These are phyloP conservation scores for Acrocephalus kingi DNA, from an alignment of 2,113 vertebrate species.

Conservation along the genomic window DNA sequence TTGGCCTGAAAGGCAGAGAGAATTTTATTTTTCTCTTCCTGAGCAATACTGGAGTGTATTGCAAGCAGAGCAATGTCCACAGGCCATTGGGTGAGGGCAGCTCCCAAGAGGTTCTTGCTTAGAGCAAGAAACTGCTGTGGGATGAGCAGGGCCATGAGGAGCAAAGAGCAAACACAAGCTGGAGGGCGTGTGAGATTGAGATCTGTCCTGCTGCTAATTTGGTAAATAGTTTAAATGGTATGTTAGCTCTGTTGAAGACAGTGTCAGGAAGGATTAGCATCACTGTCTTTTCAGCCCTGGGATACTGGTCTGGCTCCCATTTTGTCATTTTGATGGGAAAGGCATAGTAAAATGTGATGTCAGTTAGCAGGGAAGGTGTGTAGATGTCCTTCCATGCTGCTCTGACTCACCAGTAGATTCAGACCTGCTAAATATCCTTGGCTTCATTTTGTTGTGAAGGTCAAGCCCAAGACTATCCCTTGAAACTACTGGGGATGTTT, in stretches of 20 bases:
- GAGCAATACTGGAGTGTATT: not conserved
- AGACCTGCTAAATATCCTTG: not conserved
- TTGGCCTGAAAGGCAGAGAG: not conserved
- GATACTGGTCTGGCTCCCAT: not conserved
- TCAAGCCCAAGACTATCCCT: not conserved
- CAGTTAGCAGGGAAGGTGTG: not conserved
- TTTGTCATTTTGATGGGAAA: not conserved
- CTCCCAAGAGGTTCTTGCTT: not conserved
- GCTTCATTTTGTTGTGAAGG: not conserved
- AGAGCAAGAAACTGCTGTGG: not conserved
- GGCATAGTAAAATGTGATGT: not conserved
- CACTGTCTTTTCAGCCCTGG: constrained; percentile 1
- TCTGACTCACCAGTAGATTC: not conserved
- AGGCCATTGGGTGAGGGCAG: not conserved
- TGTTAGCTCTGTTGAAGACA: not conserved
- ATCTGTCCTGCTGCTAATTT: not conserved
- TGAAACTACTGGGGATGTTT: not conserved
- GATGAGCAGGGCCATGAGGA: not conserved
- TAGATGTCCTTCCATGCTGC: not conserved
- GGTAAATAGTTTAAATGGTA: not conserved
- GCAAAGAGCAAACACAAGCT: not conserved
- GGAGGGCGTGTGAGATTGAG: not conserved
- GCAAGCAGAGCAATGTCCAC: not conserved
- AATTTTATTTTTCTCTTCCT: not conserved
- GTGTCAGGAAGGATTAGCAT: constrained; percentile 16